Evolutionary conservation across 2,113 vertebrate species (phyloP), one percentile per base, ranked within the genome.

Genomic region (Bostrychus sinensis): DNA sequence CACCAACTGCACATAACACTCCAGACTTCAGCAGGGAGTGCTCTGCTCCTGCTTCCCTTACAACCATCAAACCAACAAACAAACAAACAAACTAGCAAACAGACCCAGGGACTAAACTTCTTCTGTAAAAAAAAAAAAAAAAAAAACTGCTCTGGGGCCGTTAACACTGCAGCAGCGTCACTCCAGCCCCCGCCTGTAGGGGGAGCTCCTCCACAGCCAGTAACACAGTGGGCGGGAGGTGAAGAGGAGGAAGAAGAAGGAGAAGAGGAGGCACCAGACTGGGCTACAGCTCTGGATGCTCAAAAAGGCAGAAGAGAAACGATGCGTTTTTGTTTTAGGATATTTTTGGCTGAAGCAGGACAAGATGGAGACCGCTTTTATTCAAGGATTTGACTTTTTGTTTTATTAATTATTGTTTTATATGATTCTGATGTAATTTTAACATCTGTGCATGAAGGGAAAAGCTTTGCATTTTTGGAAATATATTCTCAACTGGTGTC

Each of bases 1-100:
- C 0, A 80, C 89, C 58, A 91, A 77, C 89, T 76, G 86, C 83
- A 65, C 83, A 62, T 92, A 89, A 85, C 89, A 62, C 54, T 88
- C 91, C 82, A 91, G 91, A 56, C 87, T 89, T 1, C 75, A 92
- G 91, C 78, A 88, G 88, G 77, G 92, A 93, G 86, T 93, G 89
- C 32, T 42, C 48, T 7, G 65, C 48, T 36, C 53, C 79, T 56
- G 57, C 79, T 75, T 64, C 68, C 80, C 75, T 77, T 74, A 77
- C 3, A 7, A 48, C 12, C 45, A 48, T 11, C 22, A 14, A 46
- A 16, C 2, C 22, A 19, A 42, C 41, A 8, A 26, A 12, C n/a
- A n/a, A 1, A 25, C 42, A 25, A 10, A 17, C 8, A 19, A 46
- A 46, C 10, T n/a, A n/a, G n/a, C n/a, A n/a, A n/a, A n/a, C n/a